Evolutionary conservation across 2,113 vertebrate genomes (phyloP).

Genomic region (Ia io): DNA sequence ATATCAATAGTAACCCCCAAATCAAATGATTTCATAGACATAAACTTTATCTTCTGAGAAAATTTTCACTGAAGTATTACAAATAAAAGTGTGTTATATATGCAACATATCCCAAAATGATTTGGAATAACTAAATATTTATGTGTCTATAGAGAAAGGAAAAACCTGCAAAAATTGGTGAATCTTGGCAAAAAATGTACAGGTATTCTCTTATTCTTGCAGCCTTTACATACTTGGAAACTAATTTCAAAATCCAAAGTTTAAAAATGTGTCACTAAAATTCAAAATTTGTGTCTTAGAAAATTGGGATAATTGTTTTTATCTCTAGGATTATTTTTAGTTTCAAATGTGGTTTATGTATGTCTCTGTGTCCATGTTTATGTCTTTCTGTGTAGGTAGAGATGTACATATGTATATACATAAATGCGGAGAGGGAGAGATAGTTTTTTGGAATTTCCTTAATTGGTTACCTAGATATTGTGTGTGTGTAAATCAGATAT

Average conservation of each 20-base stretch:
- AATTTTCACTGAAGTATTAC: background rate
- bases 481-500: background rate
- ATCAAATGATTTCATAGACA: background rate
- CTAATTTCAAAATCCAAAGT: background rate
- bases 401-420: background rate
- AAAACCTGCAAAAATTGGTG: background rate
- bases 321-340: background rate
- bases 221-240: background rate
- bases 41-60: background rate
- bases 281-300: background rate
- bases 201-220: background rate
- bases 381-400: background rate
- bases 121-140: background rate
- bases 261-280: background rate
- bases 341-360: background rate
- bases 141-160: background rate
- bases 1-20: background rate
- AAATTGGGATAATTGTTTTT: background rate
- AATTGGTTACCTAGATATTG: background rate
- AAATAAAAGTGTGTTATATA: background rate
- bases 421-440: background rate
- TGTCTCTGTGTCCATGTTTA: background rate
- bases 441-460: background rate
- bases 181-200: background rate
- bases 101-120: background rate